Percentiles rank a stretch among this genome's conserved stretches.
phyloP scores from a whole-genome alignment of 2,797 vertebrate genomes.

The Hippoglossus hippoglossus region DNA sequence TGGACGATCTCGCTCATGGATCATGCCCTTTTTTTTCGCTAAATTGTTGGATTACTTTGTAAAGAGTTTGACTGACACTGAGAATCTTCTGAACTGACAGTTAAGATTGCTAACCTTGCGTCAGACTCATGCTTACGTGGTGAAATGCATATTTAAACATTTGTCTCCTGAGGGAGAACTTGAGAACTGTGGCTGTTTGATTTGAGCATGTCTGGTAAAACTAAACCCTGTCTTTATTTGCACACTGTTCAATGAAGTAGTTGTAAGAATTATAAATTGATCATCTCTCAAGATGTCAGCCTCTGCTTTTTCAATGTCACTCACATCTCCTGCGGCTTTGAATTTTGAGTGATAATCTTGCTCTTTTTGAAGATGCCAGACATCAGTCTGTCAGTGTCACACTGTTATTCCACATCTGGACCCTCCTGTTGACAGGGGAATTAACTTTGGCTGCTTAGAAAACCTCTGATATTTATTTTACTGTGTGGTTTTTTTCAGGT shows the following conservation, averaged over 20 bases:
- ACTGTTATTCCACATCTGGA: constrained; percentile 19
- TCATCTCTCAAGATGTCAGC: constrained; percentile 24
- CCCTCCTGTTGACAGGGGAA: constrained; percentile 13
- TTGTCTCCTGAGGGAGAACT: constrained; percentile 9
- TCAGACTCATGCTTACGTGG: constrained; percentile 7
- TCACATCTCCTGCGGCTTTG: constrained; percentile 39
- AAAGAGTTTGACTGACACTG: neutral
- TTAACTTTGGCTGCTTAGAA: constrained; percentile 5
- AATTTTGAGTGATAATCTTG: constrained; percentile 36
- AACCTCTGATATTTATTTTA: constrained; percentile 25
- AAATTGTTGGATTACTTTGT: neutral
- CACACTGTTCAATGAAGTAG: neutral
- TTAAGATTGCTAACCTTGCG: constrained; percentile 5
- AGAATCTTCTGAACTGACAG: neutral
- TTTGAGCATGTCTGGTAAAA: constrained; percentile 11
- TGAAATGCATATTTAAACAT: constrained; percentile 32
- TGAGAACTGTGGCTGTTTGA: constrained; percentile 12
- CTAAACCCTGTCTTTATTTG: constrained; percentile 11
- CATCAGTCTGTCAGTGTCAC: constrained; percentile 21
- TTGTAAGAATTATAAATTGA: constrained; percentile 21
- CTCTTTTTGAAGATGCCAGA: constrained; percentile 31
- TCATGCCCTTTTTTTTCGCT: neutral
- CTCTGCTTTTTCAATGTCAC: constrained; percentile 1
- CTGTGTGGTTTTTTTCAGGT: constrained; percentile 79
- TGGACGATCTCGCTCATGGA: too few species aligned